phyloP scores from a whole-genome alignment of 2,113 vertebrate genomes.

The Centropus bengalensis region DNA sequence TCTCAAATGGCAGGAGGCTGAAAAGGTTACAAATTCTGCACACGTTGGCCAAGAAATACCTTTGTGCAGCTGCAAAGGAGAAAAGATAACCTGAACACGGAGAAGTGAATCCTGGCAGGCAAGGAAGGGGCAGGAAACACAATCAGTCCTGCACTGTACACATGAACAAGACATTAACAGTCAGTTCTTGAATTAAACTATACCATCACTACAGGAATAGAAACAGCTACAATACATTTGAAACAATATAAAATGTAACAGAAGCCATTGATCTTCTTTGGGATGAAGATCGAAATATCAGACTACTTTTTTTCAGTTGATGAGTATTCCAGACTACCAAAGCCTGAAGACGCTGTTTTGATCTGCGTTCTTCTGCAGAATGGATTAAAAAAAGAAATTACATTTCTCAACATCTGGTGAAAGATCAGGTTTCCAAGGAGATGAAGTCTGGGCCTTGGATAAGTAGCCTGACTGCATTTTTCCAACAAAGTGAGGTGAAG shows the following conservation, averaged over 20 bases:
- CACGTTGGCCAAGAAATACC: not conserved
- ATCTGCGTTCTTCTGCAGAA: slow-evolving; percentile 1
- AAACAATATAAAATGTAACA: not conserved
- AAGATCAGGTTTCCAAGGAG: slow-evolving; percentile 71
- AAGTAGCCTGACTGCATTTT: slow-evolving; percentile 55
- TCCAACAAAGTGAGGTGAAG: not conserved
- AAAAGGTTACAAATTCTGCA: slow-evolving; percentile 62
- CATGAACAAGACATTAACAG: not conserved
- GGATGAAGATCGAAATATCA: slow-evolving; percentile 6
- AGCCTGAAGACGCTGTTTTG: slow-evolving; percentile 18
- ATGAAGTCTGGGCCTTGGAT: slow-evolving; percentile 55
- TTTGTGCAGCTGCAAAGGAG: not conserved
- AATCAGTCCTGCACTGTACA: not conserved
- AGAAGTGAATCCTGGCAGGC: not conserved
- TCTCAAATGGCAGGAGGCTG: slow-evolving; percentile 62
- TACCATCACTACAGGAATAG: not conserved
- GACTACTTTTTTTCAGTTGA: not conserved
- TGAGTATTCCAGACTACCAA: slow-evolving; percentile 28
- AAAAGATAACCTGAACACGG: not conserved
- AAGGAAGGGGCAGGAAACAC: not conserved
- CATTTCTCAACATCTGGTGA: slow-evolving; percentile 69
- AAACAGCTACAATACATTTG: not conserved
- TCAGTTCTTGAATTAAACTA: not conserved
- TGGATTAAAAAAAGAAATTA: slow-evolving; percentile 58
- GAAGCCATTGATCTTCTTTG: not conserved